Base-by-base conservation (phyloP, 2,888 invertebrate genomes). In the Idaea aversata region DNA sequence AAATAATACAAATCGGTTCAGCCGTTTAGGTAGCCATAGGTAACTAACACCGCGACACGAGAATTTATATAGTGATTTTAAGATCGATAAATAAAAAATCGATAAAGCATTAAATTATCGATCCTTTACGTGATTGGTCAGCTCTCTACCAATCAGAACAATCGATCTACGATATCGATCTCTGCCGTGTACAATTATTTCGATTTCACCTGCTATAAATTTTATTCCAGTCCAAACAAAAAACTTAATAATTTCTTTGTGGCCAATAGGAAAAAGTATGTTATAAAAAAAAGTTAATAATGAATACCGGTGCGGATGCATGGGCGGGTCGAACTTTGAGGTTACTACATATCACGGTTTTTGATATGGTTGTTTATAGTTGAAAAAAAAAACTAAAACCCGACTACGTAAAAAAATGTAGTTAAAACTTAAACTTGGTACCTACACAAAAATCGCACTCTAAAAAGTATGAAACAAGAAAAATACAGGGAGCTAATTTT, bases 191-290 rank as follows among this genome's bases (percentile, higher is more conserved):
- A 82, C 74, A 83, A 80, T 81, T 81, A 81, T 66, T 80, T 78
- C 72, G 74, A 83, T 83, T 84, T 79, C 87, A 87, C 86, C 87
- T 87, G 88, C 90, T 90, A 92, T 91, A 91, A 91, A 93, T 92
- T 90, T 89, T 84, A 91, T 88, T 87, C 77, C 72, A 74, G 77
- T 76, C 75, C 75, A 65, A 77, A 85, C 81, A 86, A 87, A 87
- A 83, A 83, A 77, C 66, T 64, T 86, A 82, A 87, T 88, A 89
- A 90, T 91, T 88, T 80, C 85, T 85, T 85, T 79, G 78, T 80
- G 83, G 84, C 91, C 91, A 91, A 92, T 91, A 88, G 90, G 87
- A 90, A 92, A 92, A 91, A 90, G 90, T 88, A 87, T 90, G 89
- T 87, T 88, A 87, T 76, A 87, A 88, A 88, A 88, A 79, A 72